Base-by-base conservation (phyloP, 2,888 invertebrate genomes). In the Taenaris catops region DNA sequence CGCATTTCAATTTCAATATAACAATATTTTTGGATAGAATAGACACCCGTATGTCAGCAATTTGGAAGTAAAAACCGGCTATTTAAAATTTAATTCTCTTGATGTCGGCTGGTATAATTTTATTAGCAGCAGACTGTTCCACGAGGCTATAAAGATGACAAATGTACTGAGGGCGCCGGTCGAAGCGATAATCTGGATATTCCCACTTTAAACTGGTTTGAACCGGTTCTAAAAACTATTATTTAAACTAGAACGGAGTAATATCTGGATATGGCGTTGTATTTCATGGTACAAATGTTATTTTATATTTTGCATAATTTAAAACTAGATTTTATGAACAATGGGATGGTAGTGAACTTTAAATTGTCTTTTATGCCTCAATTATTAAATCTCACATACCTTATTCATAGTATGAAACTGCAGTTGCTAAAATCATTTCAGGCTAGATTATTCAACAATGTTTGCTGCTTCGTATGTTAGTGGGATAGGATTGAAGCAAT, bases 51-150 rank as follows among this genome's bases (percentile, higher is more conserved):
- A 6, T 20, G 8, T 12, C 12, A 8, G 11, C 12, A 7, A 4
- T 6, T 10, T 10, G 8, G 14, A n/a, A 31, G 8, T 21, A 9
- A 49, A 51, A 50, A 49, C 46, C 43, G 48, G 32, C 51, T 58
- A 55, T 56, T 54, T 56, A 46, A 56, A 53, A 57, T 59, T 58
- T 56, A 55, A 60, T 55, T 51, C 46, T 40, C 46, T 46, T 48
- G 44, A 62, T 58, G 53, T 57, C 58, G 58, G 53, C 50, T 49
- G 44, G 56, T 55, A 54, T 61, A 64, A 63, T 67, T 66, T 63
- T 63, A 55, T 59, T 54, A 51, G 44, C 38, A 43, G 50, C 53
- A 43, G 49, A 57, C 53, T 58, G 56, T 58, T 57, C 48, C 48
- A 50, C 46, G 50, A 45, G 48, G 51, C 62, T 54, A 56, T 65